Percentiles rank a stretch among this genome's conserved stretches.
Conservation (phyloP, 2,113 vertebrate species). For the Ia io region DNA sequence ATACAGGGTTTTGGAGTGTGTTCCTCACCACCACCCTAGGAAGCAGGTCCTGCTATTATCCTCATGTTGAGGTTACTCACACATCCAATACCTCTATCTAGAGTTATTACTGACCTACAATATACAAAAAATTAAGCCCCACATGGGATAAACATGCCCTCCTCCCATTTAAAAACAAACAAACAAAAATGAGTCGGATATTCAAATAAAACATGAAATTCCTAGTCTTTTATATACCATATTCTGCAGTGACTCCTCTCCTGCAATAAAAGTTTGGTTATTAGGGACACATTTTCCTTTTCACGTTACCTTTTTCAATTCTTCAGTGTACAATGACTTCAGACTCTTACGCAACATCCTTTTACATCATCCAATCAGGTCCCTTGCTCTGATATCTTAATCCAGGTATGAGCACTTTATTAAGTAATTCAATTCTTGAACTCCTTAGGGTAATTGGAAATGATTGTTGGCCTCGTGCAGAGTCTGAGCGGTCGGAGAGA, state of each 20-base stretch:
- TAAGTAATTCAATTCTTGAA: conserved; percentile 20
- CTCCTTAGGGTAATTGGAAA: conserved; percentile 13
- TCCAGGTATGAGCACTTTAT: conserved; percentile 1
- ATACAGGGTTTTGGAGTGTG: not conserved
- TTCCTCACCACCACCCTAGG: not conserved
- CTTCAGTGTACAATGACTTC: not conserved
- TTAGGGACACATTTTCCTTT: not conserved
- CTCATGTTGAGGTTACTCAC: not conserved
- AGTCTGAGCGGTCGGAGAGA: not conserved
- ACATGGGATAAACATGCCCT: not conserved
- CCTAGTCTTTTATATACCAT: not conserved
- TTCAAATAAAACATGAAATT: not conserved
- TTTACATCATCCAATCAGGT: not conserved
- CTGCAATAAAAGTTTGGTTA: not conserved
- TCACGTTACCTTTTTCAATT: conserved; percentile 35
- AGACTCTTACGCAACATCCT: not conserved
- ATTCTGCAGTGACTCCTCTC: not conserved
- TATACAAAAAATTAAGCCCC: conserved; percentile 24
- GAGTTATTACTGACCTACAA: not conserved
- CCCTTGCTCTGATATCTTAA: conserved; percentile 38
- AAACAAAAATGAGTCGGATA: not conserved
- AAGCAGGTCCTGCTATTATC: not conserved
- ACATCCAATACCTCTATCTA: not conserved
- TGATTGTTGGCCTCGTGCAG: not conserved
- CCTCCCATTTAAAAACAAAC: not conserved